Evolutionary conservation across 2,888 invertebrate genomes (phyloP).

Genomic region (Ophion obscuratus): DNA sequence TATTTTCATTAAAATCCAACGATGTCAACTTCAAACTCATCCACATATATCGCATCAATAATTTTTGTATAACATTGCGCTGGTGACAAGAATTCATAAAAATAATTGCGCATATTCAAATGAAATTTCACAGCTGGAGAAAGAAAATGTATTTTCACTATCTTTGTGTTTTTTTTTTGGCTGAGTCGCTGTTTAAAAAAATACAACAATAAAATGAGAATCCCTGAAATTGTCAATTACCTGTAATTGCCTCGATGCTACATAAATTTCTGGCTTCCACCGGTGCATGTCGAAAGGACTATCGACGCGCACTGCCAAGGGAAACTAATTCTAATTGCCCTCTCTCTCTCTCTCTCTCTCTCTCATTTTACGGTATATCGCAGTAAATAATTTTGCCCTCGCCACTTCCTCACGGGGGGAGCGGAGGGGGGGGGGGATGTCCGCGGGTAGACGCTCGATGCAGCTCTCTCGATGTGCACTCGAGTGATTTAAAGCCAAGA

Average conservation of each 20-base stretch:
- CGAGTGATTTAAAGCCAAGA: constrained; percentile 46
- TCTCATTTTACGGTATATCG: constrained; percentile 16
- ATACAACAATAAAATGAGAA: too few relatives aligned
- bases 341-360: neutral
- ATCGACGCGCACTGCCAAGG: constrained; percentile 1
- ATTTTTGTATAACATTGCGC: too few relatives aligned
- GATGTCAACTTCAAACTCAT: too few relatives aligned
- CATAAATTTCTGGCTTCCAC: constrained; percentile 37
- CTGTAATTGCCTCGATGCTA: neutral
- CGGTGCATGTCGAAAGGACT: constrained; percentile 42
- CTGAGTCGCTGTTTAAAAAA: too few relatives aligned
- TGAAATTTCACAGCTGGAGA: too few relatives aligned
- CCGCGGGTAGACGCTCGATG: constrained; percentile 1
- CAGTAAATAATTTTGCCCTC: constrained; percentile 29
- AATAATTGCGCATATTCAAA: too few relatives aligned
- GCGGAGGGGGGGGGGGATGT: neutral
- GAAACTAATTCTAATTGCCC: constrained; percentile 52
- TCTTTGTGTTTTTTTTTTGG: too few relatives aligned
- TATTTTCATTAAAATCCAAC: too few relatives aligned
- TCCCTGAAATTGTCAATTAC: neutral
- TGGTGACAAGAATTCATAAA: too few relatives aligned
- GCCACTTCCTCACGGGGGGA: constrained; percentile 46
- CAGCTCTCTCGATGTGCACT: constrained; percentile 36
- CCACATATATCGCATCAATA: too few relatives aligned
- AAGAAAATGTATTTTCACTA: too few relatives aligned